Conservation (phyloP, 2,888 invertebrate species). For the Pandemis corylana region DNA sequence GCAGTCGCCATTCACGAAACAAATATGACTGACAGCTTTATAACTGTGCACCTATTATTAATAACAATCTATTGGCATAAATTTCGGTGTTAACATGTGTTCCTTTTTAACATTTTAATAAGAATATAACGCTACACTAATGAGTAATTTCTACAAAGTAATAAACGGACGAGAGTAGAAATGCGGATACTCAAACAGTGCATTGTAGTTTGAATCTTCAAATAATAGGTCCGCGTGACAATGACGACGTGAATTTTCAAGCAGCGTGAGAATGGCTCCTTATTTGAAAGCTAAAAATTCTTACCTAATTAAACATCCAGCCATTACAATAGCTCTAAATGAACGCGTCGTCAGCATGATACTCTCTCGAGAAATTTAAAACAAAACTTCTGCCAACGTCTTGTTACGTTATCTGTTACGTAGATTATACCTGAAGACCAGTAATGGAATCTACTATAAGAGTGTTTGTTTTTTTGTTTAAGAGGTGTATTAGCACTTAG, state of each 20-base stretch:
- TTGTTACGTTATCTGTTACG: constrained; percentile 40
- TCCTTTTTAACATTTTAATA: neutral
- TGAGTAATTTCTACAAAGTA: neutral
- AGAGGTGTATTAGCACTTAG: constrained; percentile 55
- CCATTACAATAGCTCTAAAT: constrained; percentile 31
- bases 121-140: constrained; percentile 3
- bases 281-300: constrained; percentile 37
- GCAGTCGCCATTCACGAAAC: constrained; percentile 33
- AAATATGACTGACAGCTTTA: constrained; percentile 38
- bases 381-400: constrained; percentile 32
- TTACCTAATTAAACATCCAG: constrained; percentile 38
- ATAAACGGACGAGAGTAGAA: constrained; percentile 3
- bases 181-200: constrained; percentile 5
- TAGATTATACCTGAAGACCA: constrained; percentile 28
- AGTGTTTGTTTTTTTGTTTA: constrained; percentile 56
- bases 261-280: constrained; percentile 30
- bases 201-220: constrained; percentile 22
- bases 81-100: neutral
- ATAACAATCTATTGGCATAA: constrained; percentile 6
- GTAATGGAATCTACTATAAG: constrained; percentile 43
- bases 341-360: constrained; percentile 33
- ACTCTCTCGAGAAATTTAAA: constrained; percentile 39
- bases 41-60: constrained; percentile 32
- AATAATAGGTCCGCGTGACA: constrained; percentile 28
- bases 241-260: constrained; percentile 21